phyloP scores from a whole-genome alignment of 2,113 vertebrate species.

The Cephalopterus ornatus region DNA sequence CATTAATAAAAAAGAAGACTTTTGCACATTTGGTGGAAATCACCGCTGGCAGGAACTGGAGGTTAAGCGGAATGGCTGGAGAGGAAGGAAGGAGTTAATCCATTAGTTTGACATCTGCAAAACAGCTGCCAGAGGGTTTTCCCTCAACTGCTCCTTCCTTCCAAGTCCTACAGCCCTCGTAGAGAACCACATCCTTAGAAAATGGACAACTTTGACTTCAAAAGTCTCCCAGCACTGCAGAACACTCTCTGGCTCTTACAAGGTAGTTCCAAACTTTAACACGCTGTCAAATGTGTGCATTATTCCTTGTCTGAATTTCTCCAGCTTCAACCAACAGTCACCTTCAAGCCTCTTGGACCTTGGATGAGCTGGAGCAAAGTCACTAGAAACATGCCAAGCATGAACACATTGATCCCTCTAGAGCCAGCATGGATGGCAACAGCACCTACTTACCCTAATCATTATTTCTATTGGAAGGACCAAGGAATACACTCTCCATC shows the following conservation, averaged over 20 bases:
- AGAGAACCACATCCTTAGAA: neutral
- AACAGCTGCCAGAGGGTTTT: neutral
- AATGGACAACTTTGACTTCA: neutral
- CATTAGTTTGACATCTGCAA: neutral
- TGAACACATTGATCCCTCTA: neutral
- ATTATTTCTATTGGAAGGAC: neutral
- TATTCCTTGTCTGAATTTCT: neutral
- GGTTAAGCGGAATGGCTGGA: neutral
- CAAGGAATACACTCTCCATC: neutral
- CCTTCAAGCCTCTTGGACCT: neutral
- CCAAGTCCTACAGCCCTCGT: neutral
- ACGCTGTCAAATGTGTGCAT: neutral
- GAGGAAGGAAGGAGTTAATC: conserved; percentile 1
- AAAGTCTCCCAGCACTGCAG: neutral
- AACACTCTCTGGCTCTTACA: neutral
- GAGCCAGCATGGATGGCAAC: neutral
- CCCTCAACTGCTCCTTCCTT: neutral
- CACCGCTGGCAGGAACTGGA: neutral
- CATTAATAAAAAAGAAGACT: neutral
- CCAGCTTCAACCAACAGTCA: neutral
- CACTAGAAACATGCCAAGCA: neutral
- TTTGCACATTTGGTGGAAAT: neutral
- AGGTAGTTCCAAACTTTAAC: neutral
- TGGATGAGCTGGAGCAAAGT: neutral
- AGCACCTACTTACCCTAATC: neutral